Conservation (phyloP, 2,797 vertebrate genomes). For the Epinephelus malabaricus region DNA sequence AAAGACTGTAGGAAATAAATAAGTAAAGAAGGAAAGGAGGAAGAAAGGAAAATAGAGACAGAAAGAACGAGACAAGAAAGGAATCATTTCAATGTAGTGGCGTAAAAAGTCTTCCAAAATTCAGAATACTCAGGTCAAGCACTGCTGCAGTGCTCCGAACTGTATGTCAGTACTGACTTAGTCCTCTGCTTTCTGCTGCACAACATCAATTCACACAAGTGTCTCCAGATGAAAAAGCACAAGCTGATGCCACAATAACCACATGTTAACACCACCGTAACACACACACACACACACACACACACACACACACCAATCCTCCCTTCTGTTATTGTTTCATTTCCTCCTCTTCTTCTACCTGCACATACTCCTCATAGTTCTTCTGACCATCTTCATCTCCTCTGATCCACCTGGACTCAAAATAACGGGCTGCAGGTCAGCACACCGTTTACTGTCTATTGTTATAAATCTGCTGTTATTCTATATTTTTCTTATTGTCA, state of each 20-base stretch:
- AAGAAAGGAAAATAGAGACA: no score
- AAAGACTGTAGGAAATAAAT: neutral
- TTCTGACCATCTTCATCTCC: slow-evolving; percentile 50
- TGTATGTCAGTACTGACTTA: neutral
- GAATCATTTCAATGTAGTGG: no score
- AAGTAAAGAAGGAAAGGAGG: neutral
- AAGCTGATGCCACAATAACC: slow-evolving; percentile 24
- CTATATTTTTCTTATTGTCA: no score
- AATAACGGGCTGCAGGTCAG: slow-evolving; percentile 21
- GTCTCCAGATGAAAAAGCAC: slow-evolving; percentile 34
- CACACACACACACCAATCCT: slow-evolving; percentile 22
- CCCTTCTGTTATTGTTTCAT: slow-evolving; percentile 77
- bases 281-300: slow-evolving; percentile 5
- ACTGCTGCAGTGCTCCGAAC: neutral
- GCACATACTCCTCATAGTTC: slow-evolving; percentile 59
- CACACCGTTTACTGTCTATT: neutral
- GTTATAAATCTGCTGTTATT: neutral
- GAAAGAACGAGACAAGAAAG: no score
- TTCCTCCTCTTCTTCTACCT: slow-evolving; percentile 71
- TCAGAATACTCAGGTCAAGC: neutral
- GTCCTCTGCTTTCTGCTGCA: slow-evolving; percentile 10
- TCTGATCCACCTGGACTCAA: slow-evolving; percentile 57
- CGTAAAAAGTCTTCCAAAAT: neutral
- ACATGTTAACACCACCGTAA: slow-evolving; percentile 16
- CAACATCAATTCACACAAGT: slow-evolving; percentile 6